Evolutionary conservation across 2,113 vertebrate species (phyloP).

Genomic region (Glaucomys volans): DNA sequence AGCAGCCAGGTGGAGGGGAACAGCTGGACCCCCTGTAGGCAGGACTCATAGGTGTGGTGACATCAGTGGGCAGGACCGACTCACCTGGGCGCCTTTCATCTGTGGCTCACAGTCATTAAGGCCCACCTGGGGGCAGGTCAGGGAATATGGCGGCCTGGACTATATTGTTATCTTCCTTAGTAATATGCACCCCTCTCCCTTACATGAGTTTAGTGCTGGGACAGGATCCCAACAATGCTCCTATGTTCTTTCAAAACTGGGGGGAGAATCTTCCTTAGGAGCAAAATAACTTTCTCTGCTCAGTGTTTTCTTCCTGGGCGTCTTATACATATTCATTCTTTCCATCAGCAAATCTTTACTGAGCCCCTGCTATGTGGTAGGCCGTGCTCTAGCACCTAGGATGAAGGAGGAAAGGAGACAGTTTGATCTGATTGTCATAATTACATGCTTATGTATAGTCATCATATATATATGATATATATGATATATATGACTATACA

Average conservation of each 20-base stretch:
- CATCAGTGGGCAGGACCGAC: background rate
- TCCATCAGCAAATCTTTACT: background rate
- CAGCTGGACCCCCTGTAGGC: conserved; percentile 12
- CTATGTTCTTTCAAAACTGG: background rate
- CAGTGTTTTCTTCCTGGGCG: background rate
- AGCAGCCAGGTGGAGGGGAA: background rate
- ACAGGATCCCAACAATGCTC: background rate
- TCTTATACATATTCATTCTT: background rate
- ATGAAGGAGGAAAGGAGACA: background rate
- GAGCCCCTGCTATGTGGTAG: background rate
- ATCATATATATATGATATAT: background rate
- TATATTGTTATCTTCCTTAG: conserved; percentile 71
- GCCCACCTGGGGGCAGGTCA: conserved; percentile 61
- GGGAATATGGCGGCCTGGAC: background rate
- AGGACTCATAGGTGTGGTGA: conserved; percentile 66
- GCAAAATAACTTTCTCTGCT: background rate
- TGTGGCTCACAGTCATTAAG: conserved; percentile 55
- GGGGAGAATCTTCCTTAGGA: background rate
- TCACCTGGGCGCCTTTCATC: conserved; percentile 72
- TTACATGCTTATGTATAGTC: no score
- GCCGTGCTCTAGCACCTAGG: background rate
- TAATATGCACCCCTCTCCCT: conserved; percentile 54
- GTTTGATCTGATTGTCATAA: background rate
- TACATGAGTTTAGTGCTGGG: conserved; percentile 71
- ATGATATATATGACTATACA: no score